Base-by-base conservation (phyloP, 2,797 vertebrate genomes). In the Scarus forsteni region DNA sequence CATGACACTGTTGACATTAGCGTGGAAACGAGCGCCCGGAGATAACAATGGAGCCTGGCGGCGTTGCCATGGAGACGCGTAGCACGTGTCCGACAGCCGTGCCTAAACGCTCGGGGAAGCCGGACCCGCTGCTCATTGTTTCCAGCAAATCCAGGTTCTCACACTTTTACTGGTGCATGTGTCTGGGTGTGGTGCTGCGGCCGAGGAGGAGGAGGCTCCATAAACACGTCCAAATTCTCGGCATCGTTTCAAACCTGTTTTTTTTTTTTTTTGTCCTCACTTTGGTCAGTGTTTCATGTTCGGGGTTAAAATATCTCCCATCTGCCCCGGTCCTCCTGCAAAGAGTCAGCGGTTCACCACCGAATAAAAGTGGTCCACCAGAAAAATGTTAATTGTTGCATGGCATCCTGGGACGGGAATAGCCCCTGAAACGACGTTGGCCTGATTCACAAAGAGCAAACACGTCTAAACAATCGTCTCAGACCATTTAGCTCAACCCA, bases 291-390 rank as follows among this genome's bases (percentile, higher is more conserved):
- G 88, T 89, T 92, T 91, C 89, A 87, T 90, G 90, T 91, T 89
- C 68, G 53, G 83, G 85, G 88, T 84, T 90, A 85, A 93, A 94
- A 91, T 90, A 90, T 92, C 90, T 90, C 85, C 73, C 88, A 92
- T 93, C 90, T 90, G 88, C 86, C 87, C 77, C 83, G 40, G 83
- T 89, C 58, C 72, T 87, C 72, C 70, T 62, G 70, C 75, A 75
- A 70, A 89, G 27, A 87, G 84, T 88, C 60, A 84, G 92, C 45
- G 90, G 93, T 90, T 89, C 64, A 89, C 94, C 90, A 70, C 77
- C 75, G 88, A 89, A 91, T 92, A 92, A 93, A 93, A 93, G 93
- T 89, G 92, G 91, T 86, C 60, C 68, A 89, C 92, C 93, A 78
- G 72, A 91, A 77, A 90, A 90, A 94, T 93, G 86, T 91, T 94